These are phyloP conservation scores for Eupithecia abbreviata DNA, from an alignment of 2,888 invertebrate species.

Conservation along the genomic window DNA sequence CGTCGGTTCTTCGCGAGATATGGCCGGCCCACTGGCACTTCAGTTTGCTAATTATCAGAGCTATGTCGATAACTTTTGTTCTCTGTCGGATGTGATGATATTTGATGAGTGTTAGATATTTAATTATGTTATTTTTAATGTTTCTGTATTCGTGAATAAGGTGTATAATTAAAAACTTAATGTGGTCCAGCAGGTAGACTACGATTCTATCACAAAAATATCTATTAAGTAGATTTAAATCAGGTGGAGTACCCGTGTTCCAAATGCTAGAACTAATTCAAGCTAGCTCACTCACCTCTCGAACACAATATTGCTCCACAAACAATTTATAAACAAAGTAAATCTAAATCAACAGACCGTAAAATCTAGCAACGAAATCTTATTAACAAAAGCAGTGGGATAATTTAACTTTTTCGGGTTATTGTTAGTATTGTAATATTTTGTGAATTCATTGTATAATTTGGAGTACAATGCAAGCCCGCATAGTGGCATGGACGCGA, in stretches of 20 bases:
- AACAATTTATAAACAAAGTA: neutral
- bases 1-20: no score
- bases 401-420: constrained; percentile 18
- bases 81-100: no score
- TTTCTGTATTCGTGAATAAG: no score
- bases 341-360: constrained; percentile 1
- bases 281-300: neutral
- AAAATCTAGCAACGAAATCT: constrained; percentile 15
- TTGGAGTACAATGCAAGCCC: constrained; percentile 60
- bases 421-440: constrained; percentile 20
- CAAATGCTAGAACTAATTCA: neutral
- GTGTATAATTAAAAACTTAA: no score
- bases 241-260: neutral
- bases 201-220: no score
- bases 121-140: no score
- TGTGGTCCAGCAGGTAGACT: no score
- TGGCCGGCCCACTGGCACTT: no score
- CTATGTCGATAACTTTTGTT: no score
- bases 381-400: constrained; percentile 21
- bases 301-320: neutral
- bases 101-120: no score
- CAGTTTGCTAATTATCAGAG: no score
- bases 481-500: constrained; percentile 67
- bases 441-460: constrained; percentile 20
- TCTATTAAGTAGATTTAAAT: neutral